Evolutionary conservation across 2,797 vertebrate genomes (phyloP).

Genomic region (Gymnoscopelus braueri): DNA sequence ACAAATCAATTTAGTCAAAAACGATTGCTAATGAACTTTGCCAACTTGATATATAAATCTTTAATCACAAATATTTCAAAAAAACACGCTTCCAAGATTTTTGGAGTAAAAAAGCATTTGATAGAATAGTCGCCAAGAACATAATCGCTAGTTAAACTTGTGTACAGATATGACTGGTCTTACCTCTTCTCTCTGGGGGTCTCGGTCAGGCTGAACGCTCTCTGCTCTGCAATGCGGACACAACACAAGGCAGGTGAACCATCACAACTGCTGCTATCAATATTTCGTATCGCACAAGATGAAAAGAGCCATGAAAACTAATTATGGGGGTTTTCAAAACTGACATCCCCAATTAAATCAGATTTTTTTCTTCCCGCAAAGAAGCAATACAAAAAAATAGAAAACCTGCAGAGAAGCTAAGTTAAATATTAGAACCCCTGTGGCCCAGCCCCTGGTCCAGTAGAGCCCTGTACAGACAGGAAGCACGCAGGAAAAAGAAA

Average conservation of each 20-base stretch:
- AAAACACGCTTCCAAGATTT: no score
- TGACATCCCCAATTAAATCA: slow-evolving; percentile 23
- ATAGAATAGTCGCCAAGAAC: no score
- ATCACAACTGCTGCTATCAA: not conserved
- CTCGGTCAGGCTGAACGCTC: slow-evolving; percentile 82
- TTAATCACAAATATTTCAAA: no score
- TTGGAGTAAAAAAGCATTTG: no score
- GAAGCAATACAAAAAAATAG: not conserved
- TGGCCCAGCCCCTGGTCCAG: slow-evolving; percentile 35
- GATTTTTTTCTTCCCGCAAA: slow-evolving; percentile 5
- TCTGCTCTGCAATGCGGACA: slow-evolving; percentile 87
- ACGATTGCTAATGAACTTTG: no score
- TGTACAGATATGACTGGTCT: slow-evolving; percentile 21
- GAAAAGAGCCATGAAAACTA: slow-evolving; percentile 17
- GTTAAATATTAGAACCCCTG: slow-evolving; percentile 30
- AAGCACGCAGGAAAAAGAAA: slow-evolving; percentile 47
- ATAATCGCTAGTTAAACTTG: no score
- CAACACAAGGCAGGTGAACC: slow-evolving; percentile 30
- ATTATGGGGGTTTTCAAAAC: slow-evolving; percentile 16
- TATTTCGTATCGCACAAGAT: slow-evolving; percentile 1
- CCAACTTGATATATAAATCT: no score
- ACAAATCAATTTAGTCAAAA: no score
- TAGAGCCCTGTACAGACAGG: slow-evolving; percentile 49
- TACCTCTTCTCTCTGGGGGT: slow-evolving; percentile 91
- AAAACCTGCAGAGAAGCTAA: not conserved